Conservation (phyloP, 92 coral and sea anemone genomes). For the Phenganax marumi region DNA sequence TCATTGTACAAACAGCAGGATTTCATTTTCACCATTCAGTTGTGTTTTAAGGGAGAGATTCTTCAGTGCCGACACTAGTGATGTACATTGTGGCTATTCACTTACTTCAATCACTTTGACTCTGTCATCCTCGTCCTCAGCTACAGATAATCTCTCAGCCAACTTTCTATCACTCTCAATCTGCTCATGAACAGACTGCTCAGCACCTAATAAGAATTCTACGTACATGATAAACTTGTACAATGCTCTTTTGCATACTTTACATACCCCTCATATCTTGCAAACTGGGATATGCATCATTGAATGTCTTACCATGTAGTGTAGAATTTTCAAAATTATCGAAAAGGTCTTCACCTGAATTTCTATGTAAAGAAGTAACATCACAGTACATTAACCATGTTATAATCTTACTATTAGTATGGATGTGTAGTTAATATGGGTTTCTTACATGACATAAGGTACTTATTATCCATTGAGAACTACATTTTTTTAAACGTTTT, state of each 20-base stretch:
- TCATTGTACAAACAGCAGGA: slow-evolving; percentile 35
- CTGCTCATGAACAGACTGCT: not conserved
- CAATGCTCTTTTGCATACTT: too few species aligned
- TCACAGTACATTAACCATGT: not conserved
- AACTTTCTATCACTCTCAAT: not conserved
- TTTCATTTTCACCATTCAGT: slow-evolving; percentile 19
- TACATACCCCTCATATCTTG: too few species aligned
- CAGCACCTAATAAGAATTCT: too few species aligned
- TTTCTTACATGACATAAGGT: too few species aligned
- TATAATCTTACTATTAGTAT: not conserved
- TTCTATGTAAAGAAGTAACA: not conserved
- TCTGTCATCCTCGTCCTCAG: slow-evolving; percentile 13
- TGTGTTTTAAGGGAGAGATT: slow-evolving; percentile 21
- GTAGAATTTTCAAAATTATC: too few species aligned
- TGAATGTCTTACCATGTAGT: too few species aligned
- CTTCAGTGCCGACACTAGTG: slow-evolving; percentile 1
- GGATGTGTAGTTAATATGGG: too few species aligned
- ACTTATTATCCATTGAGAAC: too few species aligned
- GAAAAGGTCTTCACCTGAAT: too few species aligned
- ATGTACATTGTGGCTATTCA: not conserved
- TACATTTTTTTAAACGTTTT: too few species aligned
- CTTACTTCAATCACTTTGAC: not conserved
- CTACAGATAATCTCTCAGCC: not conserved
- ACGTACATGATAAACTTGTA: too few species aligned
- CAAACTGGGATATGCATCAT: too few species aligned